Evolutionary conservation across 2,113 vertebrate genomes (phyloP).

Genomic region (Salvator merianae): DNA sequence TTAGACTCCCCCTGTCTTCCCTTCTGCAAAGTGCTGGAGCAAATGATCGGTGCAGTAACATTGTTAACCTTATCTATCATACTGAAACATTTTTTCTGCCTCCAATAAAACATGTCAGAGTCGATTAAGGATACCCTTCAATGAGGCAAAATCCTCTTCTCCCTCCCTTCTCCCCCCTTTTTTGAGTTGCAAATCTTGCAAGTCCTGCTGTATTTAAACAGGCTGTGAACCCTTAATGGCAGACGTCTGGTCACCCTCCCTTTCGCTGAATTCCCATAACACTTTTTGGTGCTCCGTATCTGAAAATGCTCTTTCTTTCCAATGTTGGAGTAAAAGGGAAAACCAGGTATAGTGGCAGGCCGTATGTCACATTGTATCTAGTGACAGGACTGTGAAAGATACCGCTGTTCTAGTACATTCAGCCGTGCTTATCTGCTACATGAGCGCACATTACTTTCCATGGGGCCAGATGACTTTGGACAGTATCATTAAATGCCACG

Average conservation of each 20-base stretch:
- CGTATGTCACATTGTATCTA: slow-evolving; percentile 92
- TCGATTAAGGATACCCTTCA: slow-evolving; percentile 84
- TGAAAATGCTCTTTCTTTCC: slow-evolving; percentile 70
- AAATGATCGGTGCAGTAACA: slow-evolving; percentile 84
- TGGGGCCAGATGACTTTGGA: slow-evolving; percentile 94
- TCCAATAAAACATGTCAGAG: slow-evolving; percentile 85
- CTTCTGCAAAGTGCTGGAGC: slow-evolving; percentile 71
- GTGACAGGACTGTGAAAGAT: slow-evolving; percentile 89
- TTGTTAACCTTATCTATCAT: slow-evolving; percentile 91
- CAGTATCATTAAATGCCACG: slow-evolving; percentile 99
- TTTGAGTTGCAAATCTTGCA: slow-evolving; percentile 64
- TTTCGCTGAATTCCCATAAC: slow-evolving; percentile 70
- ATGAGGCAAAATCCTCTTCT: slow-evolving; percentile 81
- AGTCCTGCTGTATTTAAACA: slow-evolving; percentile 78
- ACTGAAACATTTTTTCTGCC: slow-evolving; percentile 85
- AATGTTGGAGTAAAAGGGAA: slow-evolving; percentile 72
- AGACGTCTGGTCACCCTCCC: slow-evolving; percentile 68
- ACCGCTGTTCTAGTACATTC: slow-evolving; percentile 79
- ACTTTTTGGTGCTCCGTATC: slow-evolving; percentile 67
- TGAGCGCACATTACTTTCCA: slow-evolving; percentile 91
- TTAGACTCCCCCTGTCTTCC: not conserved
- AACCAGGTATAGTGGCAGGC: slow-evolving; percentile 77
- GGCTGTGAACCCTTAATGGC: slow-evolving; percentile 81
- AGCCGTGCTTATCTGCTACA: slow-evolving; percentile 93
- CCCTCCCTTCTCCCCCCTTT: slow-evolving; percentile 64